phyloP scores from a whole-genome alignment of 2,797 vertebrate species.

The Hylomyscus alleni region DNA sequence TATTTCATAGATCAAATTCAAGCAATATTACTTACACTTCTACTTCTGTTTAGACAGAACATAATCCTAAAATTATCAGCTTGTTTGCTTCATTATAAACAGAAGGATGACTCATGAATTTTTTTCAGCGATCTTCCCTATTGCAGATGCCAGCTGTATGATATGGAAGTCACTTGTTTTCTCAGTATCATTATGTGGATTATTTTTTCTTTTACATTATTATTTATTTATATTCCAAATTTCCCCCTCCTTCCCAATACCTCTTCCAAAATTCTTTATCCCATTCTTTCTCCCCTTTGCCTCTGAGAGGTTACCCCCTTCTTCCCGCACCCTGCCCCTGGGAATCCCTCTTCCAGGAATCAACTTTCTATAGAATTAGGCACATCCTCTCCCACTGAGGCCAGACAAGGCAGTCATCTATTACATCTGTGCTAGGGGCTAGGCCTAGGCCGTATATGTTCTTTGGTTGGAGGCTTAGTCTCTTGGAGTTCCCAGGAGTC shows the following conservation, averaged over 20 bases:
- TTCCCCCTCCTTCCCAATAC: background rate
- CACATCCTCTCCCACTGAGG: background rate
- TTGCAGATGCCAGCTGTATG: slow-evolving; percentile 3
- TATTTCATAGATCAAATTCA: slow-evolving; percentile 29
- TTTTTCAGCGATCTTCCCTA: slow-evolving; percentile 25
- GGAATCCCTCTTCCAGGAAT: background rate
- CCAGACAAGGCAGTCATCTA: background rate
- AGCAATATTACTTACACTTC: background rate
- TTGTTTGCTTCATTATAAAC: slow-evolving; percentile 44
- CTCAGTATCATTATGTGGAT: background rate
- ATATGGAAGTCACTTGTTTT: background rate
- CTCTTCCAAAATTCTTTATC: background rate
- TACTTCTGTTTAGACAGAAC: slow-evolving; percentile 45
- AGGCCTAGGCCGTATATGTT: background rate
- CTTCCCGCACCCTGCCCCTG: rapidly evolving
- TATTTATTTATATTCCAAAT: background rate
- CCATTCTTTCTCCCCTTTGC: background rate
- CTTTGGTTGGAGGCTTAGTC: background rate
- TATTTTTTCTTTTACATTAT: background rate
- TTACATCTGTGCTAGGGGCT: background rate
- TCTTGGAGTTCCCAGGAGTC: background rate
- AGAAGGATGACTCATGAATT: slow-evolving; percentile 1
- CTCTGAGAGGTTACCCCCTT: background rate
- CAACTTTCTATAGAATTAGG: background rate
- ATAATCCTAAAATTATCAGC: slow-evolving; percentile 43